phyloP scores from a whole-genome alignment of 2,888 invertebrate genomes.

The Blastobasis adustella region DNA sequence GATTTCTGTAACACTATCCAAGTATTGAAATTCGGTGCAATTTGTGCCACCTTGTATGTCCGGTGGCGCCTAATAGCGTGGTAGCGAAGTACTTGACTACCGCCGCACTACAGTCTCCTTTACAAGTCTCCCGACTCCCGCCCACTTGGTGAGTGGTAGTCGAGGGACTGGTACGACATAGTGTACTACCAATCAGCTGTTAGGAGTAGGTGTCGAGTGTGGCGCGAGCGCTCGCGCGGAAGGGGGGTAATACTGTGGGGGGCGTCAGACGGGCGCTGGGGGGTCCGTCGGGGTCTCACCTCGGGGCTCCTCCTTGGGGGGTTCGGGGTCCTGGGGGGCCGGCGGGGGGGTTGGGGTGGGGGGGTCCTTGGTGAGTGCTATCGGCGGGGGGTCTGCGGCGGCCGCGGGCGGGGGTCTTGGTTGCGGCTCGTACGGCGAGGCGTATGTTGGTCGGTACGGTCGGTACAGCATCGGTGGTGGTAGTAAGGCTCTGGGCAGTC shows the following conservation, averaged over 20 bases:
- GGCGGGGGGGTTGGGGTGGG: conserved; percentile 16
- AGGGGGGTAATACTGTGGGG: conserved; percentile 3
- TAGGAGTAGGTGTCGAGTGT: no score
- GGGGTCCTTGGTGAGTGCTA: conserved; percentile 8
- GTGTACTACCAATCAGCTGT: no score
- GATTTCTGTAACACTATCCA: no score
- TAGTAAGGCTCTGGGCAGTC: conserved; percentile 30
- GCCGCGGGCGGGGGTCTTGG: conserved; percentile 25
- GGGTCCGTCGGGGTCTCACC: conserved; percentile 18
- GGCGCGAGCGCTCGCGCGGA: no score
- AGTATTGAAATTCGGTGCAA: no score
- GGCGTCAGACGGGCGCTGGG: conserved; percentile 17
- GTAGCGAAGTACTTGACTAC: no score
- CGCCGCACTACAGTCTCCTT: no score
- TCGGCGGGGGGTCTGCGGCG: conserved; percentile 22
- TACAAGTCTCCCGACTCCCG: no score
- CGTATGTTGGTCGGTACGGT: conserved; percentile 44
- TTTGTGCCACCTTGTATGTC: no score
- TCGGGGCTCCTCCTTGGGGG: conserved; percentile 16
- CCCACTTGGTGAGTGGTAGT: no score
- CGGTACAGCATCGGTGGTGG: conserved; percentile 47
- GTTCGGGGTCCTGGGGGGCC: conserved; percentile 20
- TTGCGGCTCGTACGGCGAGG: conserved; percentile 21
- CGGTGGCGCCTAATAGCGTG: no score
- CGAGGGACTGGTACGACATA: no score